These are phyloP conservation scores for Acanthosepion esculentum DNA, from an alignment of 2,888 invertebrate species.

Conservation along the genomic window DNA sequence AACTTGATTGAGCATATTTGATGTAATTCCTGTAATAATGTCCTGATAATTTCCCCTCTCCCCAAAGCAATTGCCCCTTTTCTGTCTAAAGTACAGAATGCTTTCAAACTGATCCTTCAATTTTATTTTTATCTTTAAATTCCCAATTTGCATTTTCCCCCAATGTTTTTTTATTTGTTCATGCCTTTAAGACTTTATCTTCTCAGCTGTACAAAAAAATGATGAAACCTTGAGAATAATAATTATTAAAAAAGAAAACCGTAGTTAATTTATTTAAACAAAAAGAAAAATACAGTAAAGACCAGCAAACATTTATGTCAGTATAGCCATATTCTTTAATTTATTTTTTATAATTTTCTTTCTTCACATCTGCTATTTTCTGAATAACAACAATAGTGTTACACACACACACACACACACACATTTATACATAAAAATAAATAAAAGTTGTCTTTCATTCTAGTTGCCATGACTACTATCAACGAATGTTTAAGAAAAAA, in stretches of 20 bases:
- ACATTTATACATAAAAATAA: no score
- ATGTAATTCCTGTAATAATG: slow-evolving; percentile 24
- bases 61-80: not conserved
- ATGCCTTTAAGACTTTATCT: not conserved
- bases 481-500: no score
- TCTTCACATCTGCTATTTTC: not conserved
- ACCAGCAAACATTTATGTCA: not conserved
- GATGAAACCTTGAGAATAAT: not conserved
- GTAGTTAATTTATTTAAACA: slow-evolving; percentile 37
- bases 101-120: not conserved
- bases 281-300: not conserved
- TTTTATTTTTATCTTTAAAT: not conserved
- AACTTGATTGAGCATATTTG: not conserved
- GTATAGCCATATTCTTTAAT: slow-evolving; percentile 23
- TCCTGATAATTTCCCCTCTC: not conserved
- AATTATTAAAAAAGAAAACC: not conserved
- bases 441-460: not conserved
- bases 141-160: not conserved
- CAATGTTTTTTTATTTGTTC: not conserved
- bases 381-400: not conserved
- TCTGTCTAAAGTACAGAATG: not conserved
- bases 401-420: not conserved
- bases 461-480: no score
- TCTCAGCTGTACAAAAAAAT: not conserved
- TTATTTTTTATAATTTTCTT: not conserved